These are phyloP conservation scores for Crotophaga sulcirostris DNA, from an alignment of 2,113 vertebrate species.

Conservation along the genomic window DNA sequence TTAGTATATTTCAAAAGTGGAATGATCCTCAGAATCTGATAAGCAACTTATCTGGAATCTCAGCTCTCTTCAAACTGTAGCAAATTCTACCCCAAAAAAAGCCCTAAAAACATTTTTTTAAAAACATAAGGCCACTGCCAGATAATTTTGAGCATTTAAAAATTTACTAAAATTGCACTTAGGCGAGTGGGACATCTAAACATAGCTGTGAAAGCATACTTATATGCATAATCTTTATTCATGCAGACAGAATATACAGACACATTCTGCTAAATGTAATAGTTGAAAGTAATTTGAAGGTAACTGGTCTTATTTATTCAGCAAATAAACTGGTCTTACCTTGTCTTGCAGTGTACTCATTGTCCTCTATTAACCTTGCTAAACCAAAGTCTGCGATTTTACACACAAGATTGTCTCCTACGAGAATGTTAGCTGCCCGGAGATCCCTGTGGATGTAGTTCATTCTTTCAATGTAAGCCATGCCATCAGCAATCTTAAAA, in stretches of 20 bases:
- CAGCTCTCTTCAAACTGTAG: neutral
- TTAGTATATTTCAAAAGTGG: neutral
- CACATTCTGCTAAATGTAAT: neutral
- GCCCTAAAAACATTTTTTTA: neutral
- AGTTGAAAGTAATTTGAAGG: neutral
- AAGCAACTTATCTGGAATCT: neutral
- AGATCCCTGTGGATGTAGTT: slow-evolving; percentile 98
- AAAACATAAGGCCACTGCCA: neutral
- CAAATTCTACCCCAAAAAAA: neutral
- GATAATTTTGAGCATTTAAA: neutral
- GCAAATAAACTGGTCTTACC: slow-evolving; percentile 71
- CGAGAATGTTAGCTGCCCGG: slow-evolving; percentile 94
- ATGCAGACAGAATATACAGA: neutral
- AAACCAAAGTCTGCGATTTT: slow-evolving; percentile 97
- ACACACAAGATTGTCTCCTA: slow-evolving; percentile 94
- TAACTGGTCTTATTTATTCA: neutral
- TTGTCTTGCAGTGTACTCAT: slow-evolving; percentile 95
- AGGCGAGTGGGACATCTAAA: neutral
- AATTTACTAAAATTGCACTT: neutral
- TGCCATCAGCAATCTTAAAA: slow-evolving; percentile 91
- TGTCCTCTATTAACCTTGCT: slow-evolving; percentile 96
- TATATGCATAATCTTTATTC: neutral
- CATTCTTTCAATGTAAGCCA: slow-evolving; percentile 99
- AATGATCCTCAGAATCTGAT: neutral
- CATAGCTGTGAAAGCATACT: neutral